These are phyloP conservation scores for Anthopleura xanthogrammica DNA, from an alignment of 92 coral and sea anemone genomes.

Conservation along the genomic window DNA sequence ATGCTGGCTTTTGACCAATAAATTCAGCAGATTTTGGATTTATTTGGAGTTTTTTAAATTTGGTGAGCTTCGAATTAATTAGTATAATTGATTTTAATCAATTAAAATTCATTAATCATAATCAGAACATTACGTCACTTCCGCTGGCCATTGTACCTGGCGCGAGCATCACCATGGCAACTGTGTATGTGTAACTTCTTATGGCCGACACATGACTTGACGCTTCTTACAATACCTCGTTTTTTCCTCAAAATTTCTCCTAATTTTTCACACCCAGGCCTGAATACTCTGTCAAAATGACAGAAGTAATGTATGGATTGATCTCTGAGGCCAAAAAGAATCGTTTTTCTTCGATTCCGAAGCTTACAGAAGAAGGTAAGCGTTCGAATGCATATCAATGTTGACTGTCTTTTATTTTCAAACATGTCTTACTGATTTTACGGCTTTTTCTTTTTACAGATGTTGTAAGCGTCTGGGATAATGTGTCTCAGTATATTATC, in stretches of 20 bases:
- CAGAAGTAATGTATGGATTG: conserved; percentile 86
- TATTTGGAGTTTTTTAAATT: too few species aligned
- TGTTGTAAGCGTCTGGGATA: conserved; percentile 96
- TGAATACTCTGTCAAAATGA: conserved; percentile 66
- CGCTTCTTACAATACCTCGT: neutral
- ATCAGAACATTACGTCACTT: neutral
- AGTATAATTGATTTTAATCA: too few species aligned
- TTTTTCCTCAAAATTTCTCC: conserved; percentile 8
- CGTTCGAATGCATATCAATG: neutral
- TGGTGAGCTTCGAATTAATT: neutral
- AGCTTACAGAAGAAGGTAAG: conserved; percentile 92
- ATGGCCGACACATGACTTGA: conserved; percentile 32
- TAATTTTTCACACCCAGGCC: neutral
- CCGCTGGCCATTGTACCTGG: conserved; percentile 16
- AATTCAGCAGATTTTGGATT: too few species aligned
- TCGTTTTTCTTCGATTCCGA: conserved; percentile 91
- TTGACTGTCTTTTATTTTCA: conserved; percentile 4
- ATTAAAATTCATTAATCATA: neutral
- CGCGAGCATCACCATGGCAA: conserved; percentile 26
- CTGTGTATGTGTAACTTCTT: conserved; percentile 29
- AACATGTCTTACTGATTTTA: conserved; percentile 7
- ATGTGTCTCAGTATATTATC: conserved; percentile 77
- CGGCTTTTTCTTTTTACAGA: conserved; percentile 44
- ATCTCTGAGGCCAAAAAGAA: conserved; percentile 88
- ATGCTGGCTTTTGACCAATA: too few species aligned